Conservation (phyloP, 1,140 invertebrate genomes). For the Meloidogyne hapla region DNA sequence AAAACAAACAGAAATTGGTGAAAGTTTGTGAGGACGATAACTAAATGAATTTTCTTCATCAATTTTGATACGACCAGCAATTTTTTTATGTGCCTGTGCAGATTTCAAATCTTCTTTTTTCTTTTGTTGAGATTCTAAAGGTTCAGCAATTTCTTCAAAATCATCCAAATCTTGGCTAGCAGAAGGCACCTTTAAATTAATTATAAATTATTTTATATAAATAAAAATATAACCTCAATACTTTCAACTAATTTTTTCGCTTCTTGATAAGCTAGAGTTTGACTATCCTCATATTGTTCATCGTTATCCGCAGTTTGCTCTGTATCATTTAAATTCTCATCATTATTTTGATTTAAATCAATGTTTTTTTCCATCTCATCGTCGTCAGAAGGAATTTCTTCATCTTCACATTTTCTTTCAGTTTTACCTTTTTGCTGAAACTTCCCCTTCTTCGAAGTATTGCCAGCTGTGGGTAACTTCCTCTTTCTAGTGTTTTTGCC, state of each 20-base stretch:
- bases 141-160: background rate
- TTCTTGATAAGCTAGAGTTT: conserved; percentile 27
- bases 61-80: conserved; percentile 8
- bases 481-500: background rate
- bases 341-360: background rate
- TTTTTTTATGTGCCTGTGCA: conserved; percentile 2
- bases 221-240: conserved; percentile 20
- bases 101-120: conserved; percentile 13
- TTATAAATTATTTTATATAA: background rate
- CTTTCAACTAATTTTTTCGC: conserved; percentile 27
- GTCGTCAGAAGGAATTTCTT: conserved; percentile 21
- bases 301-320: conserved; percentile 12
- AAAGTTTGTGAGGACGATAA: conserved; percentile 46
- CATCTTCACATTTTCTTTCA: conserved; percentile 17
- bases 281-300: conserved; percentile 19
- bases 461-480: background rate
- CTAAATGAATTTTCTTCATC: conserved; percentile 10
- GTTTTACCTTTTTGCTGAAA: conserved; percentile 4
- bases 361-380: background rate
- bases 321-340: background rate
- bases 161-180: conserved; percentile 8
- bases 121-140: conserved; percentile 11
- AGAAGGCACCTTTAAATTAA: conserved; percentile 1
- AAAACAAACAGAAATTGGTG: conserved; percentile 42
- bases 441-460: conserved; percentile 11